A percentile compares a stretch with the other conserved stretches of the same genome.
Evolutionary conservation across 2,888 invertebrate genomes (phyloP).

Genomic region (Timema podura): DNA sequence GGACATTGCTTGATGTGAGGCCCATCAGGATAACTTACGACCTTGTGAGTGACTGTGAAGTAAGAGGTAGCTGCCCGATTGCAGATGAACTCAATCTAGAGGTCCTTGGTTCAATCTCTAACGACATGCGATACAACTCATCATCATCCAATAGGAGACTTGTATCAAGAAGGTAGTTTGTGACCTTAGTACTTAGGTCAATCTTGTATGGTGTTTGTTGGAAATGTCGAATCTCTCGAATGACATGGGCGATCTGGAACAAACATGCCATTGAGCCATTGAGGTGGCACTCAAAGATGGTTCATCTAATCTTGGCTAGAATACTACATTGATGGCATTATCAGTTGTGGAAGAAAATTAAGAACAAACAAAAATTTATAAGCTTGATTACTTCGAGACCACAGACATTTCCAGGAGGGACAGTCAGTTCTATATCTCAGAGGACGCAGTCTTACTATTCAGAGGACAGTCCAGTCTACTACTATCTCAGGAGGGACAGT

Average conservation of each 20-base stretch:
- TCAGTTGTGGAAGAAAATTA: not conserved
- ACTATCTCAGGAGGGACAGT: too few relatives aligned
- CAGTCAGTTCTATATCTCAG: too few relatives aligned
- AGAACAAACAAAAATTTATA: not conserved
- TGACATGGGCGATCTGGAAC: constrained; percentile 84
- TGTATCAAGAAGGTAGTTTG: constrained; percentile 72
- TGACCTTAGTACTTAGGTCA: constrained; percentile 75
- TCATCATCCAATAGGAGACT: constrained; percentile 75
- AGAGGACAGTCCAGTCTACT: too few relatives aligned
- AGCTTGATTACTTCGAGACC: not conserved
- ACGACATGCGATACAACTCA: constrained; percentile 72
- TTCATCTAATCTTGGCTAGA: not conserved
- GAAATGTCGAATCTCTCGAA: constrained; percentile 84
- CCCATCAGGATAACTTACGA: constrained; percentile 15
- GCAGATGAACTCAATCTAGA: constrained; percentile 47
- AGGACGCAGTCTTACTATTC: too few relatives aligned
- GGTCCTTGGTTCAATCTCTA: constrained; percentile 79
- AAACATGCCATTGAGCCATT: constrained; percentile 10
- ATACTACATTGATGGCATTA: not conserved
- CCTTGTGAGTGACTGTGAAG: constrained; percentile 20
- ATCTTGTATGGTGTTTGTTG: constrained; percentile 92
- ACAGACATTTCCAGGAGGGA: too few relatives aligned
- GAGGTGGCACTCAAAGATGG: not conserved
- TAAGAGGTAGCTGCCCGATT: constrained; percentile 21
- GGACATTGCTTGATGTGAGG: too few relatives aligned